Evolutionary conservation across 2,797 vertebrate genomes (phyloP).

Genomic region (Salarias fasciatus): DNA sequence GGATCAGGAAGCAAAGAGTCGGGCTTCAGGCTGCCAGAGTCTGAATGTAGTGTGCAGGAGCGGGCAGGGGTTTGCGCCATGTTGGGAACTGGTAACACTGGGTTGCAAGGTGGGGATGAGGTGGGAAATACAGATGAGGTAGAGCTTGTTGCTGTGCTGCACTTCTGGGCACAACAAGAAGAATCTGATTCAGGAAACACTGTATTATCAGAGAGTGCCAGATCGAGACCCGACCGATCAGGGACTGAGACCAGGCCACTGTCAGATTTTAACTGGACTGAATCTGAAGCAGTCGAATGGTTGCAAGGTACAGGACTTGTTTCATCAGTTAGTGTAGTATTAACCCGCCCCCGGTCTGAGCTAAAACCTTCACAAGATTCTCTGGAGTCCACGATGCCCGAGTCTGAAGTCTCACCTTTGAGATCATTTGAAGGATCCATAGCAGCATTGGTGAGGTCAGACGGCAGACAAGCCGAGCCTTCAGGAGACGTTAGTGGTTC

Average conservation of each 20-base stretch:
- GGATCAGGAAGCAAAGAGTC: constrained; percentile 46
- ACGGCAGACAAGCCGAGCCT: background rate
- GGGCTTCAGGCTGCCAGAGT: constrained; percentile 10
- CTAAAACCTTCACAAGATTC: background rate
- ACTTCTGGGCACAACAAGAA: constrained; percentile 8
- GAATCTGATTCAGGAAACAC: constrained; percentile 30
- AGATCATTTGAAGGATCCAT: background rate
- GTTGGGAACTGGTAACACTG: constrained; percentile 17
- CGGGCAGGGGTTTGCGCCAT: constrained; percentile 25
- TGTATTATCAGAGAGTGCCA: background rate
- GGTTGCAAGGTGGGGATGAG: constrained; percentile 14
- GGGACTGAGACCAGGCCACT: background rate
- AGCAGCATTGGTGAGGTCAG: background rate
- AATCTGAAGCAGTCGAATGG: constrained; percentile 5
- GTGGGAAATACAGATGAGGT: constrained; percentile 24
- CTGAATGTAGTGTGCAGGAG: constrained; percentile 29
- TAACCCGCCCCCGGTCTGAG: background rate
- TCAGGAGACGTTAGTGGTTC: constrained; percentile 9
- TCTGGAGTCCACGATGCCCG: background rate
- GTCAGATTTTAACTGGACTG: background rate
- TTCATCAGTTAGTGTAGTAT: background rate
- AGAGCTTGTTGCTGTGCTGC: constrained; percentile 28
- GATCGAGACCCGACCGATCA: constrained; percentile 9
- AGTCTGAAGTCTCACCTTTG: background rate
- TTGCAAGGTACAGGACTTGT: background rate